A percentile compares a stretch with the other conserved stretches of the same genome.
These are phyloP conservation scores for Lamellibrachia columna DNA, from an alignment of 2,888 invertebrate genomes.

Conservation along the genomic window DNA sequence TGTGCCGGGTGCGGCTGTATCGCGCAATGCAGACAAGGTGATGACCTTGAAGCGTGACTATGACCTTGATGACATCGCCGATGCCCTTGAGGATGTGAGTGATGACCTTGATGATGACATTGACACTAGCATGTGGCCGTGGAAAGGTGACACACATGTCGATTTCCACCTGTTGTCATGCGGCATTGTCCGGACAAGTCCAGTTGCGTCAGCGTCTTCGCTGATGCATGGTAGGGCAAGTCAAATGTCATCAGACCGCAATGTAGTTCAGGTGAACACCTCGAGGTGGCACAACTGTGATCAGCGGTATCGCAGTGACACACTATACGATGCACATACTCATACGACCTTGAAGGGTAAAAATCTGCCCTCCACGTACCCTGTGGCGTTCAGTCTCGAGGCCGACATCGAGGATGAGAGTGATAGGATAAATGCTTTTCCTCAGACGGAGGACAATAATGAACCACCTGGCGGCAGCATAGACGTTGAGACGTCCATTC, in stretches of 20 bases:
- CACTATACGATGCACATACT: background rate
- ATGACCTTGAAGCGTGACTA: background rate
- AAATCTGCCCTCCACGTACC: background rate
- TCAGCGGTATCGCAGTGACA: slow-evolving; percentile 4
- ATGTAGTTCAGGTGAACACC: background rate
- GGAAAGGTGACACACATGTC: background rate
- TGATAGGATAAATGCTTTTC: background rate
- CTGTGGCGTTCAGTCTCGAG: background rate
- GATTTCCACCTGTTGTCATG: slow-evolving; percentile 6
- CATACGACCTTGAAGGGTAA: background rate
- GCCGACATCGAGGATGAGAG: background rate
- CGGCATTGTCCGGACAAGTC: background rate
- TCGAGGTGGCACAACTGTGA: background rate
- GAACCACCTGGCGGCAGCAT: background rate
- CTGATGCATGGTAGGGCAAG: background rate
- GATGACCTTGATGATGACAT: background rate
- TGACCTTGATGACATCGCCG: background rate
- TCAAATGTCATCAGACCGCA: background rate
- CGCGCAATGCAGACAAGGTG: background rate
- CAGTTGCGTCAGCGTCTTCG: background rate
- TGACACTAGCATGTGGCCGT: background rate
- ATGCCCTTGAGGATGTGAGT: background rate
- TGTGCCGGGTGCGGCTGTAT: background rate
- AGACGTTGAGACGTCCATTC: background rate
- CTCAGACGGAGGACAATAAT: background rate